Conservation (phyloP, 1,140 invertebrate species). For the Brachionus rotundiformis region DNA sequence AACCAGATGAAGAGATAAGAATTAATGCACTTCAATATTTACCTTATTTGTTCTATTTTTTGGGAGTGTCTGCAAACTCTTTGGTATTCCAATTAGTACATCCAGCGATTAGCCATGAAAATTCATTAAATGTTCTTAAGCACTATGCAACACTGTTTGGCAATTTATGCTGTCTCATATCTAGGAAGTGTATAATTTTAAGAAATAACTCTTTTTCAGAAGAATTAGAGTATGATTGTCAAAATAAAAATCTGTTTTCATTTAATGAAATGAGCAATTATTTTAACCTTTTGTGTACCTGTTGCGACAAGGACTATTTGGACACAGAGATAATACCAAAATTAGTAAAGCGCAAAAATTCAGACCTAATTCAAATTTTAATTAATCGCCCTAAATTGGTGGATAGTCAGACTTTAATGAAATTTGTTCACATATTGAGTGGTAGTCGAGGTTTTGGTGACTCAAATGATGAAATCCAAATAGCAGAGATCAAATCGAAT, state of each 20-base stretch:
- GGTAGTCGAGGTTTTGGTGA: conserved; percentile 4
- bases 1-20: background rate
- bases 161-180: conserved; percentile 34
- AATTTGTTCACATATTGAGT: conserved; percentile 21
- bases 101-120: conserved; percentile 41
- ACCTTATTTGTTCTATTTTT: conserved; percentile 40
- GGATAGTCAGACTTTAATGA: conserved; percentile 17
- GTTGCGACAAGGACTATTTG: background rate
- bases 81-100: conserved; percentile 41
- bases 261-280: conserved; percentile 7
- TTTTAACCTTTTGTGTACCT: conserved; percentile 33
- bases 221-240: background rate
- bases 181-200: conserved; percentile 7
- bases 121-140: conserved; percentile 23
- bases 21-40: conserved; percentile 18
- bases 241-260: background rate
- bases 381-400: conserved; percentile 18
- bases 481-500: conserved; percentile 8
- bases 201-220: background rate
- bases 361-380: conserved; percentile 39
- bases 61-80: conserved; percentile 27
- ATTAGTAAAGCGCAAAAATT: background rate
- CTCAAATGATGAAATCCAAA: background rate
- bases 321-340: background rate
- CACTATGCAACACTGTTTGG: background rate